A percentile compares a stretch with the other conserved stretches of the same genome.
These are phyloP conservation scores for Hippolais icterina DNA, from an alignment of 2,113 vertebrate genomes.

Conservation along the genomic window DNA sequence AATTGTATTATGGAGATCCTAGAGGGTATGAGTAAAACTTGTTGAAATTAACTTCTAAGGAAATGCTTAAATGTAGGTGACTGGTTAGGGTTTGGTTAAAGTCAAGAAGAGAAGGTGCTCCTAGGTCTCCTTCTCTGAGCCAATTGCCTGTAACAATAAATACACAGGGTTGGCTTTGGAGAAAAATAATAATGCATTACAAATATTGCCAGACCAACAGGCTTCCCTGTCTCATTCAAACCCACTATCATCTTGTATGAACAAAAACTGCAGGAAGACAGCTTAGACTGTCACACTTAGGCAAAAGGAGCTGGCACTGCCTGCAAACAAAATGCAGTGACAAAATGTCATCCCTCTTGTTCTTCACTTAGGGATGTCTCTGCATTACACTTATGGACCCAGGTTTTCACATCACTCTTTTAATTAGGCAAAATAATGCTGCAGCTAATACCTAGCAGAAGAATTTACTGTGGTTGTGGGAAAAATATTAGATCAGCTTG, in stretches of 20 bases:
- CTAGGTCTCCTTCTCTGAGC: not conserved
- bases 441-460: not conserved
- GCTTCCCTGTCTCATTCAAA: not conserved
- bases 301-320: not conserved
- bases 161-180: not conserved
- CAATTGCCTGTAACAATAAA: not conserved
- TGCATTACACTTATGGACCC: not conserved
- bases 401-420: not conserved
- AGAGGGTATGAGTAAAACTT: slow-evolving; percentile 56
- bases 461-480: not conserved
- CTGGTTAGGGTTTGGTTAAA: not conserved
- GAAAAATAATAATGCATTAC: not conserved
- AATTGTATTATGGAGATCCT: slow-evolving; percentile 48
- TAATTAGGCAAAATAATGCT: not conserved
- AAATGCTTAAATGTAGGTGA: slow-evolving; percentile 19
- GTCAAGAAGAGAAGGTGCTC: not conserved
- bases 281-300: not conserved
- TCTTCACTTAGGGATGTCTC: not conserved
- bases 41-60: slow-evolving; percentile 54
- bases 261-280: not conserved
- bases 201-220: not conserved
- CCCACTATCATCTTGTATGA: not conserved
- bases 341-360: not conserved
- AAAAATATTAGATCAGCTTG: not conserved
- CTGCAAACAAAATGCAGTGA: not conserved